phyloP scores from a whole-genome alignment of 2,888 invertebrate species.

The Rotaria sp. region DNA sequence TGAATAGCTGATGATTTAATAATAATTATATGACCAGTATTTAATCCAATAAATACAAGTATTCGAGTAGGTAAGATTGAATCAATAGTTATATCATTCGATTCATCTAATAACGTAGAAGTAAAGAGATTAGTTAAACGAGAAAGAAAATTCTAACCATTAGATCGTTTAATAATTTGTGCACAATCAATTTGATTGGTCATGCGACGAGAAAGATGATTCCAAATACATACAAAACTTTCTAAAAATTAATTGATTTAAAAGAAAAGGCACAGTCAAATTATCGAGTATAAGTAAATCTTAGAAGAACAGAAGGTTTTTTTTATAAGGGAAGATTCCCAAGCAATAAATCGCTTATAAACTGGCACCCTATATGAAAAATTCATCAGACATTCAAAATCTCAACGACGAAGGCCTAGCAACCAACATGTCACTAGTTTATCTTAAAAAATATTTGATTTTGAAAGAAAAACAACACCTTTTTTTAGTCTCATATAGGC shows the following conservation, averaged over 20 bases:
- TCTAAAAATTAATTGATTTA: not conserved
- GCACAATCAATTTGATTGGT: not conserved
- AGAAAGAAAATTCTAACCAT: not conserved
- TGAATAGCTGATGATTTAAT: not conserved
- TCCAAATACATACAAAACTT: not conserved
- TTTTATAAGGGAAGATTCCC: no score
- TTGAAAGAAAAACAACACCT: no score
- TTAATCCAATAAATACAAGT: not conserved
- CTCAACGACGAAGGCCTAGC: no score
- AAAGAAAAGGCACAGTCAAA: not conserved
- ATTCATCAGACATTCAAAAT: no score
- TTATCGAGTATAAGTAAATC: not conserved
- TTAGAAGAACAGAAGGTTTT: not conserved
- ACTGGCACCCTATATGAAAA: no score
- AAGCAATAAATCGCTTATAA: no score
- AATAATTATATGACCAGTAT: not conserved
- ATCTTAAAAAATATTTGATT: no score
- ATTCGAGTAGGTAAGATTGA: not conserved
- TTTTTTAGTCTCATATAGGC: no score
- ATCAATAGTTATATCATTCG: not conserved
- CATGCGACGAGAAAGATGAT: conserved; percentile 15
- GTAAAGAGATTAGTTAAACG: not conserved
- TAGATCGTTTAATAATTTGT: not conserved
- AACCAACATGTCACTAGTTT: no score
- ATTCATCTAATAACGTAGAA: not conserved